Evolutionary conservation across 2,113 vertebrate genomes (phyloP).

Genomic region (Atrichornis clamosus): DNA sequence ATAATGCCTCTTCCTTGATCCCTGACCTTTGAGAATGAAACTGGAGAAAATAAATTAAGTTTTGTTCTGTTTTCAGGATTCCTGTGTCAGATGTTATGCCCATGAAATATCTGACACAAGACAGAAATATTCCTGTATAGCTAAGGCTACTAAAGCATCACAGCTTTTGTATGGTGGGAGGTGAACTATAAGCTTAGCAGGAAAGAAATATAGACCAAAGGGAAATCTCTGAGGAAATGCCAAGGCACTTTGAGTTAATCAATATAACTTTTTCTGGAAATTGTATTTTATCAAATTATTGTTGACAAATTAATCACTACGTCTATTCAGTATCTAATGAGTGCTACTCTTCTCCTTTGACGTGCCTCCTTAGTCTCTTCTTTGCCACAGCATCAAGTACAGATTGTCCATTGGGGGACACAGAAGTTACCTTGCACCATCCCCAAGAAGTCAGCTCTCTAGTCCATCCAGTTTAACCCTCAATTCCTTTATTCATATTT

Average conservation of each 20-base stretch:
- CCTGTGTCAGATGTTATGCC: background rate
- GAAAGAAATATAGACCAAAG: background rate
- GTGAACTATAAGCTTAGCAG: background rate
- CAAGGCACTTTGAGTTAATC: background rate
- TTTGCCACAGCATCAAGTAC: background rate
- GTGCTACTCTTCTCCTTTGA: background rate
- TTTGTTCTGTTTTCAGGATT: background rate
- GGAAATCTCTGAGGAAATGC: background rate
- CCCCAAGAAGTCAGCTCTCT: background rate
- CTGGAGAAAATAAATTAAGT: background rate
- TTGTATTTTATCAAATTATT: background rate
- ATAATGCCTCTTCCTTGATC: background rate
- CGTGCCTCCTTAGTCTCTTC: background rate
- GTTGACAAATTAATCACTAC: background rate
- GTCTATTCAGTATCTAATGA: background rate
- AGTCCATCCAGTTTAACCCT: background rate
- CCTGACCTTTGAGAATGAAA: background rate
- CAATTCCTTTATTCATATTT: background rate
- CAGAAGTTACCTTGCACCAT: background rate
- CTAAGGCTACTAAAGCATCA: background rate
- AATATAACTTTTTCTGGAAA: background rate
- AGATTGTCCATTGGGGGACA: accelerated
- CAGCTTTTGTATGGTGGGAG: background rate
- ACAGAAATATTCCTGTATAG: background rate
- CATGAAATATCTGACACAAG: background rate